Evolutionary conservation across 2,113 vertebrate species (phyloP).

Genomic region (Seriola quinqueradiata): DNA sequence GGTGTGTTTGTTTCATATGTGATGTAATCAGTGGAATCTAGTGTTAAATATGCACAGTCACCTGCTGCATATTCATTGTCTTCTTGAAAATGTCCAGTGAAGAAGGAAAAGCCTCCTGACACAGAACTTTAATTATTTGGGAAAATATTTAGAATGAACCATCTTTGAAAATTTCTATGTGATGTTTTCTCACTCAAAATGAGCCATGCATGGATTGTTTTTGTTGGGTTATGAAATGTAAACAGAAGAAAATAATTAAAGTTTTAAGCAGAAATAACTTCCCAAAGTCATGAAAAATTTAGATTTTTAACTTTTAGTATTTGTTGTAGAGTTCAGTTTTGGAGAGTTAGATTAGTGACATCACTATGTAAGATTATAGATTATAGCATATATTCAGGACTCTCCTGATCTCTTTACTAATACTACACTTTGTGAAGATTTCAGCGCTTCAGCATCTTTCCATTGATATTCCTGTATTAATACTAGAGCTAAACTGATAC

Average conservation of each 20-base stretch:
- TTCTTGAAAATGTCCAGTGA: not conserved
- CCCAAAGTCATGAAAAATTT: too few relatives aligned
- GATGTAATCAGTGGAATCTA: slow-evolving; percentile 35
- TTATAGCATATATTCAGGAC: too few relatives aligned
- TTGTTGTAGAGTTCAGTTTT: too few relatives aligned
- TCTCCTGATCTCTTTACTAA: too few relatives aligned
- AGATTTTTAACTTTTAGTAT: too few relatives aligned
- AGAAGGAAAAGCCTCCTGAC: not conserved
- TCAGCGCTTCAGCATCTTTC: too few relatives aligned
- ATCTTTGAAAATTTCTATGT: not conserved
- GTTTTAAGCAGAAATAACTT: too few relatives aligned
- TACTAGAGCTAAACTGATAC: not conserved
- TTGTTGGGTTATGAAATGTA: not conserved
- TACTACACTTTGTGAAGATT: too few relatives aligned
- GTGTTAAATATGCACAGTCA: not conserved
- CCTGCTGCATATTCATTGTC: not conserved
- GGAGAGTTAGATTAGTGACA: too few relatives aligned
- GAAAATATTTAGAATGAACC: not conserved
- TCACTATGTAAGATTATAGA: too few relatives aligned
- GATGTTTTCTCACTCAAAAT: not conserved
- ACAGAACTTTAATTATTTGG: not conserved
- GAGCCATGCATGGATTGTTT: not conserved
- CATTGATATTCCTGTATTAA: not conserved
- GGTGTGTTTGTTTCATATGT: slow-evolving; percentile 35
- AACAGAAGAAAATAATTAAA: not conserved